These are phyloP conservation scores for Parazoanthus darwini DNA, from an alignment of 92 coral and sea anemone genomes.

Conservation along the genomic window DNA sequence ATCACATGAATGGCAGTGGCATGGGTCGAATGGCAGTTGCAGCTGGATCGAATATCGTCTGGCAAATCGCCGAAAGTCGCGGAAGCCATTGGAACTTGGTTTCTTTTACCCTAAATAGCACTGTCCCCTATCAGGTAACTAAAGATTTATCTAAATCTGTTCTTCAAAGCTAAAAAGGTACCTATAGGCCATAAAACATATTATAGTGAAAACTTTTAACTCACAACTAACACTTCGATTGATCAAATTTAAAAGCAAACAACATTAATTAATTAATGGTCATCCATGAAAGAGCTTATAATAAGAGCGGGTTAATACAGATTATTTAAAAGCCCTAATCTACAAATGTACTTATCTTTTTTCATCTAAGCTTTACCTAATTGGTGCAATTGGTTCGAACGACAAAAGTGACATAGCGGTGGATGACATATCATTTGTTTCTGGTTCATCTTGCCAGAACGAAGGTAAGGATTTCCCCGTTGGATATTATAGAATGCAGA, in stretches of 20 bases:
- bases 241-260: too few relatives aligned
- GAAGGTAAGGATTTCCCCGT: neutral
- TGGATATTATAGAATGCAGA: too few relatives aligned
- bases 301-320: too few relatives aligned
- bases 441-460: conserved; percentile 18
- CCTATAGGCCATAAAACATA: neutral
- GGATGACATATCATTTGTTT: conserved; percentile 18
- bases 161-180: neutral
- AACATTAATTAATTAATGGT: too few relatives aligned
- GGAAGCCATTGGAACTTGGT: conserved; percentile 24
- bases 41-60: neutral
- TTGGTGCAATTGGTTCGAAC: conserved; percentile 28
- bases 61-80: neutral
- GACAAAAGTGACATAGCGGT: conserved; percentile 33
- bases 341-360: neutral
- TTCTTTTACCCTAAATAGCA: neutral
- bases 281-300: too few relatives aligned
- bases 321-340: neutral
- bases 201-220: too few relatives aligned
- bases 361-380: neutral
- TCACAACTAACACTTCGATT: too few relatives aligned
- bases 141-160: neutral
- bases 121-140: neutral
- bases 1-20: conserved; percentile 37
- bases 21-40: conserved; percentile 29